Conservation (phyloP, 2,888 invertebrate species). For the Cheilosia urbana region DNA sequence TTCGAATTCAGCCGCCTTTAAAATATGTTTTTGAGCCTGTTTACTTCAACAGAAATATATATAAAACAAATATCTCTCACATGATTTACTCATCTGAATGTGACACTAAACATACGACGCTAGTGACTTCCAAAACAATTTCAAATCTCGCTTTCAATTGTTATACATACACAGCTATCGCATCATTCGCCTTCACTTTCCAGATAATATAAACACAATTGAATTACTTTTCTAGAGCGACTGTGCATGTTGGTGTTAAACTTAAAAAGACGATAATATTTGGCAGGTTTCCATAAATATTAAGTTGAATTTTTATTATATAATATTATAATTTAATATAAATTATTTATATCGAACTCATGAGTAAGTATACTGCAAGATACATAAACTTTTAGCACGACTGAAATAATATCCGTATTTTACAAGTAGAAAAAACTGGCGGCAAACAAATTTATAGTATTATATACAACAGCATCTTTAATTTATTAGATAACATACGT, state of each 20-base stretch:
- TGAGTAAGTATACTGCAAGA: constrained; percentile 50
- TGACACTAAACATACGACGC: too few species aligned
- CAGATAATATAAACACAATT: neutral
- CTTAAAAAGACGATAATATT: constrained; percentile 30
- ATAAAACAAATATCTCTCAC: too few species aligned
- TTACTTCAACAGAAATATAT: too few species aligned
- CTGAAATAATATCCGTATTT: constrained; percentile 65
- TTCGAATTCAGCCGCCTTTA: too few species aligned
- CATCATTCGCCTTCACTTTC: too few species aligned
- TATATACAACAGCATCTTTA: constrained; percentile 64
- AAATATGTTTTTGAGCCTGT: too few species aligned
- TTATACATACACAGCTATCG: too few species aligned
- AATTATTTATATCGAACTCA: constrained; percentile 73
- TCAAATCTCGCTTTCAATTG: too few species aligned
- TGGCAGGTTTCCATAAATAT: constrained; percentile 66
- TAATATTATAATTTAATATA: constrained; percentile 74
- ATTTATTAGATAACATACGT: constrained; percentile 34
- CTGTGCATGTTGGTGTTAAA: constrained; percentile 1
- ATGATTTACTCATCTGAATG: too few species aligned
- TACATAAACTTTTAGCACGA: constrained; percentile 65
- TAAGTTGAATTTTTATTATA: constrained; percentile 66
- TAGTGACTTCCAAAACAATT: too few species aligned
- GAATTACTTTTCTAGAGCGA: neutral
- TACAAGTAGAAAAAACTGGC: constrained; percentile 56
- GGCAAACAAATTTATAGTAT: constrained; percentile 49